Base-by-base conservation (phyloP, 2,797 vertebrate genomes). In the Lepilemur septentrionalis region DNA sequence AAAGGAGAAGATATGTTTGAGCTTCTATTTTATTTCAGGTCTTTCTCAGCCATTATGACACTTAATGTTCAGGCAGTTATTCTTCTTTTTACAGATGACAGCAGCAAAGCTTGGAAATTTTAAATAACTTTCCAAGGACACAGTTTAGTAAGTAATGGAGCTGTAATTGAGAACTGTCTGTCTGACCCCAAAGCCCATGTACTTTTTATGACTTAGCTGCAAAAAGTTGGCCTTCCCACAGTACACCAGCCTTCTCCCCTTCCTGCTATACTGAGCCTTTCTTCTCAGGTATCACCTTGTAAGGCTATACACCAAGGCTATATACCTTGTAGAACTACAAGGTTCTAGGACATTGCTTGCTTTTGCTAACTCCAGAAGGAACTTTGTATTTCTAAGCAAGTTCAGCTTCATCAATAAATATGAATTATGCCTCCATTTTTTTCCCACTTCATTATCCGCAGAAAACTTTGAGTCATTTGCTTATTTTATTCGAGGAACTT, bases 401-500 rank as follows among this genome's bases (percentile, higher is more conserved):
- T 83, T 17, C 12, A 28, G 4, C 38, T 91, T 90, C 80, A 72
- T 35, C 30, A n/a, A 12, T 67, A 65, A 94, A 57, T 59, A 28
- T 12, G 3, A 41, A 32, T 69, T 69, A 59, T 50, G 14, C 28
- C 17, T 72, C 32, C 30, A 81, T 61, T 23, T 76, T 32, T 63
- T 82, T 52, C 46, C n/a, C 38, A 20, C 18, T 80, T 85, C 15
- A 23, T 73, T 35, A 61, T n/a, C 22, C 15, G 52, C 23, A 72
- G 1, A 38, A 35, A 46, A 23, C 5, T 1, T 2, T 20, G 41
- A 8, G 0, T 3, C 20, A 46, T 41, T 57, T 5, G 3, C 22
- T n/a, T 63, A 23, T 48, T 90, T 95, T 20, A n/a, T 61, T 38
- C 57, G 23, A 78, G 30, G 41, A 50, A 38, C 22, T 79, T 84